Conservation (phyloP, 2,888 invertebrate genomes). For the Nematopogon swammerdamellus region DNA sequence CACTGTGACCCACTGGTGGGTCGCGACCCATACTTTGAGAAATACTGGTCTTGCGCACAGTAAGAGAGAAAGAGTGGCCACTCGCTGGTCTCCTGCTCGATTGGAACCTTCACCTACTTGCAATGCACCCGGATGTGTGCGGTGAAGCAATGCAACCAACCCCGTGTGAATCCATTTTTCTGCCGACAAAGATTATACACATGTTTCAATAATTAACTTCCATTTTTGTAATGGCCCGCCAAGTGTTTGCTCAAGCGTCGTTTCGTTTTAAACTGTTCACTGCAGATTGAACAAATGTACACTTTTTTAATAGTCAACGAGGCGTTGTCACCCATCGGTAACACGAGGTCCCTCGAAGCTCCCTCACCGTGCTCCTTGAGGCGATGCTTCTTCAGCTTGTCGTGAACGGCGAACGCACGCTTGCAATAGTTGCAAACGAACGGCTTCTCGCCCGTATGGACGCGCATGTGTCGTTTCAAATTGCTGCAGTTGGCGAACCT, state of each 20-base stretch:
- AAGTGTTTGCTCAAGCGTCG: background rate
- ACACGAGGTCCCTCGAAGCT: background rate
- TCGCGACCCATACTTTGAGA: no score
- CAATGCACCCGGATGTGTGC: no score
- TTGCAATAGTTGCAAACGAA: background rate
- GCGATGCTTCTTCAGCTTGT: background rate
- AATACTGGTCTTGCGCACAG: no score
- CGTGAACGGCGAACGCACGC: background rate
- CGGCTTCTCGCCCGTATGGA: background rate
- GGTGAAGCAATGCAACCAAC: no score
- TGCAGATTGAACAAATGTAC: background rate
- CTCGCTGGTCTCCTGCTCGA: no score
- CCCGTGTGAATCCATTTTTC: no score
- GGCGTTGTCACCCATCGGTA: no score
- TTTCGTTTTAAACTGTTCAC: background rate
- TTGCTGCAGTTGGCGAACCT: constrained; percentile 25
- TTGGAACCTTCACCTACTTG: no score
- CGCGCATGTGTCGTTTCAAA: background rate
- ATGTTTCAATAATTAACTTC: no score
- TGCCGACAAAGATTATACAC: no score
- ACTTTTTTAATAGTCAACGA: background rate
- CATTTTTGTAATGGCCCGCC: background rate
- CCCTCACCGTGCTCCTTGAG: background rate
- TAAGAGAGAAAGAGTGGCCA: no score
- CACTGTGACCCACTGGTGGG: no score